phyloP scores from a whole-genome alignment of 2,797 vertebrate species.

The Melanotaenia pygmaea region DNA sequence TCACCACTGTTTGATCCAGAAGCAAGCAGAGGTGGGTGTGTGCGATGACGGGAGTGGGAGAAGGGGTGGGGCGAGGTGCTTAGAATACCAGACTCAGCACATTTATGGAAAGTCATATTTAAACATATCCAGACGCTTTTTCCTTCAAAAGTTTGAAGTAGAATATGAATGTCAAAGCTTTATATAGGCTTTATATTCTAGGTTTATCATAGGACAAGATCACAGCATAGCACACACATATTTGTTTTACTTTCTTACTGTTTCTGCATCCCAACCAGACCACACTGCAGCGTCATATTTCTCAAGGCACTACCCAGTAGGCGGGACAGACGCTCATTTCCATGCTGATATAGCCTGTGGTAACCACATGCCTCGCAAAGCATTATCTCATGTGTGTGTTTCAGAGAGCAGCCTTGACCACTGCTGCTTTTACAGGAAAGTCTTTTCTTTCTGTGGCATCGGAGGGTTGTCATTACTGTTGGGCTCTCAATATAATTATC shows the following conservation, averaged over 20 bases:
- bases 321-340: conserved; percentile 57
- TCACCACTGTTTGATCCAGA: conserved; percentile 44
- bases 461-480: conserved; percentile 82
- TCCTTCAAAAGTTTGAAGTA: background rate
- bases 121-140: conserved; percentile 3
- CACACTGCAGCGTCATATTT: conserved; percentile 66
- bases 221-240: conserved; percentile 17
- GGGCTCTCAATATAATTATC: conserved; percentile 82
- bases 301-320: conserved; percentile 67
- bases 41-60: background rate
- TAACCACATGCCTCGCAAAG: conserved; percentile 73
- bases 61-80: conserved; percentile 13
- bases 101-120: conserved; percentile 12
- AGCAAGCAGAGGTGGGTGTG: conserved; percentile 16
- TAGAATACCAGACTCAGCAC: conserved; percentile 25
- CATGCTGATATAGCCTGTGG: conserved; percentile 69
- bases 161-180: background rate
- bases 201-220: conserved; percentile 35
- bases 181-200: background rate
- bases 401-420: conserved; percentile 71
- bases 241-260: conserved; percentile 59
- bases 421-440: conserved; percentile 80
- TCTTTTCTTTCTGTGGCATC: conserved; percentile 75
- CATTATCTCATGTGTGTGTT: conserved; percentile 79
- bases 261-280: conserved; percentile 49